Evolutionary conservation across 2,113 vertebrate species (phyloP), one percentile per base, ranked within the genome.

Genomic region (Origma solitaria): DNA sequence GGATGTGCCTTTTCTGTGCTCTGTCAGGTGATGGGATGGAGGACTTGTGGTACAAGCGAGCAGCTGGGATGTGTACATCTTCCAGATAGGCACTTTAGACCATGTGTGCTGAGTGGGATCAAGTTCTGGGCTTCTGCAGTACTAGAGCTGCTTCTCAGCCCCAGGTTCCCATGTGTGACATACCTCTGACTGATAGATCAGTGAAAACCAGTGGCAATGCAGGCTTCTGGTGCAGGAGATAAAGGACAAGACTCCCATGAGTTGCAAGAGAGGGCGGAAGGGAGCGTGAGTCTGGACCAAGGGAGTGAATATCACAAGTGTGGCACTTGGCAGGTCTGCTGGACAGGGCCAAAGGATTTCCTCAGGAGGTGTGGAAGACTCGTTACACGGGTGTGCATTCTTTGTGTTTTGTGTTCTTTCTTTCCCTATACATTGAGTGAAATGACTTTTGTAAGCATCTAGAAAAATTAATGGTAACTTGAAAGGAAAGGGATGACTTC

Each of bases 211-310:
- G 68, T 11, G 20, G n/a, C 37, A 73, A 12, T 21, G 65, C 12
- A 28, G 50, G 37, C 15, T 68, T 69, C 33, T 44, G 33, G 9
- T 51, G 44, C 35, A 70, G 60, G 18, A 56, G 11, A 45, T 35
- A 70, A 75, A 22, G n/a, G 7, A 58, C 10, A 54, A 3, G 35
- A 17, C 12, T 45, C 35, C 22, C 1, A 0, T 0, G 5, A 14
- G 9, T 14, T 57, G 31, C 37, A 57, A n/a, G 61, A 68, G 35
- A 64, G 13, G 18, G 11, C 17, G 61, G 38, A 61, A 79, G 13
- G 18, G 33, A 54, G 71, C 18, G 23, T 38, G 53, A 66, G 58
- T 20, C 30, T 54, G 38, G 13, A n/a, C 38, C 38, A n/a, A 31
- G 35, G 4, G 15, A 12, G 4, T 57, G 61, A 85, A 15, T 31